Evolutionary conservation across 37 sponge, comb jelly and placozoan genomes (phyloP), one percentile per base, ranked within the genome.

Genomic region (Hexactinellida sp.): DNA sequence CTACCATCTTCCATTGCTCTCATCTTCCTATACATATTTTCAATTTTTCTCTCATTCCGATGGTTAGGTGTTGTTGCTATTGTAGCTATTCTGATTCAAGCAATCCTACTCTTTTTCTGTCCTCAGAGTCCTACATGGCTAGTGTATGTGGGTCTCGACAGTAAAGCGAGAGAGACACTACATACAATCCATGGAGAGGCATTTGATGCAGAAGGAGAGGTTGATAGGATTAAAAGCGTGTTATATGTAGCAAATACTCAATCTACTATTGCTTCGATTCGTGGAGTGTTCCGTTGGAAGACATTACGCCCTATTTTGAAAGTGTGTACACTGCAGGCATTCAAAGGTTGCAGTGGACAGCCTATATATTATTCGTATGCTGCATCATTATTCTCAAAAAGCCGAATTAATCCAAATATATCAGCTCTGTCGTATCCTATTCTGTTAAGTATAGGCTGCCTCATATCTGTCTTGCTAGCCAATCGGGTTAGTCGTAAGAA

Each of bases 41-140:
- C 25, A 25, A 1, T 25, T 21, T 37, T 39, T 1, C 0, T 37
- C 1, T 84, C 37, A 19, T 52, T 38, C 85, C 91, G 94, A 63
- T 63, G 76, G 76, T 63, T 63, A 63, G 76, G 76, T 7, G 30
- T 63, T 3, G 3, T 10, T 28, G 76, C 5, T 7, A 7, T 63
- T n/a, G 13, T 63, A 7, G 76, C 5, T 25, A 25, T 63, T 25
- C 19, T 63, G 1, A 23, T n/a, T 7, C 76, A 63, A 28, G 30
- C 76, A 32, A 28, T 63, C 32, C 76, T 63, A 63, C 30, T 63
- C 28, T 21, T 63, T 23, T n/a, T 63, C 5, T 32, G 76, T 28
- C 76, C 76, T 7, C 21, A n/a, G 21, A 63, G 76, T 63, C 76
- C 76, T 7, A 63, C 21, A 10, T 63, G 76, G 76, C 76, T 63